Conservation (phyloP, 2,113 vertebrate genomes). For the Microcebus lehilahytsara region DNA sequence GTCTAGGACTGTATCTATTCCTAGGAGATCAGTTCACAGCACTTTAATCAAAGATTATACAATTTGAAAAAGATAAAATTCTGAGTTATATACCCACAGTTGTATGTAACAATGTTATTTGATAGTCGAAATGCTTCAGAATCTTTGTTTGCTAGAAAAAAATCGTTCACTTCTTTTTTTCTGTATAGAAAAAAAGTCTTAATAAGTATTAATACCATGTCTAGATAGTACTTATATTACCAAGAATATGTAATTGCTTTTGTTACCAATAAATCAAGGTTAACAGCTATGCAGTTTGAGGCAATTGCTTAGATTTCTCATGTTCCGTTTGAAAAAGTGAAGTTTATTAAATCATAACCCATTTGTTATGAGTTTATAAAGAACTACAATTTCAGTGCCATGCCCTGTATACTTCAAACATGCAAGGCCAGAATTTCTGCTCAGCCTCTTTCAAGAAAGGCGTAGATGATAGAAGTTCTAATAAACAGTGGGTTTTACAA, state of each 20-base stretch:
- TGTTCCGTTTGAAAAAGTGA: conserved; percentile 61
- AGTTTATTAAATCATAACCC: conserved; percentile 55
- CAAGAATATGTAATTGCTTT: conserved; percentile 69
- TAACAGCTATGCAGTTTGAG: conserved; percentile 44
- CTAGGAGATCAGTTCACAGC: background rate
- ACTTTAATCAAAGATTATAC: background rate
- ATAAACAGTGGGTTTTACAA: background rate
- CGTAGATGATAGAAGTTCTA: background rate
- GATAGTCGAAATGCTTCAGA: background rate
- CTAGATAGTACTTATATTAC: conserved; percentile 46
- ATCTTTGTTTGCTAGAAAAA: conserved; percentile 41
- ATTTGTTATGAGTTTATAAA: conserved; percentile 54
- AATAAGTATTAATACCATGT: conserved; percentile 67
- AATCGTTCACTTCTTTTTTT: background rate
- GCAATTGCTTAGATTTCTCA: conserved; percentile 65
- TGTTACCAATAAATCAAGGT: conserved; percentile 72
- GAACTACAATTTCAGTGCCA: background rate
- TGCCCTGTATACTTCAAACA: background rate
- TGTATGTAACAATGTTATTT: conserved; percentile 11
- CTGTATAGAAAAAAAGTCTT: conserved; percentile 17
- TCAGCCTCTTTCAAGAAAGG: background rate
- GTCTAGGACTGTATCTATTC: background rate
- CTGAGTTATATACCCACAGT: background rate
- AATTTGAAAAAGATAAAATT: background rate
- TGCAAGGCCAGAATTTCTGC: conserved; percentile 17